Evolutionary conservation across 37 sponge, comb jelly and placozoan genomes (phyloP).

Genomic region (Haliclona indistincta): DNA sequence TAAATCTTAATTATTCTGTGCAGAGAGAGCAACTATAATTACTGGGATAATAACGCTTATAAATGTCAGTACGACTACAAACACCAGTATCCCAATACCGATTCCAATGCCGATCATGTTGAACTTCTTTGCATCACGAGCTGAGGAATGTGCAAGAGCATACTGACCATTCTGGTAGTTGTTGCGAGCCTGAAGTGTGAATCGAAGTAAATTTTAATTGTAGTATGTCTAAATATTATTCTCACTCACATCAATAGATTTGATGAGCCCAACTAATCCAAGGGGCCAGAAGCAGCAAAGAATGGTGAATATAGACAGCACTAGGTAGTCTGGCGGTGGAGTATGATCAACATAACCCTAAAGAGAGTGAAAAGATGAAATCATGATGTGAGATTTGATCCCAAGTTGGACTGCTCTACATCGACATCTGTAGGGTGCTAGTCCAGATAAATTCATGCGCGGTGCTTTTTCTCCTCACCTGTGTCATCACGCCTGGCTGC

Average conservation of each 20-base stretch:
- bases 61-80: neutral
- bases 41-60: neutral
- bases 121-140: neutral
- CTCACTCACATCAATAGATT: conserved; percentile 66
- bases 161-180: neutral
- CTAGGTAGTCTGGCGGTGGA: conserved; percentile 49
- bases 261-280: conserved; percentile 52
- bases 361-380: too few species aligned
- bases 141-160: neutral
- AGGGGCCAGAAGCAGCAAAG: conserved; percentile 62
- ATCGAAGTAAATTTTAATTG: too few species aligned
- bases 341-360: too few species aligned
- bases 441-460: too few species aligned
- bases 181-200: neutral
- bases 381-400: too few species aligned
- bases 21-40: too few species aligned
- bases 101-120: neutral
- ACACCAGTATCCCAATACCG: neutral
- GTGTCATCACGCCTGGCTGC: too few species aligned
- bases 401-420: too few species aligned
- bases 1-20: too few species aligned
- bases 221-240: too few species aligned
- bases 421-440: too few species aligned
- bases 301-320: conserved; percentile 38
- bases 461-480: too few species aligned